Evolutionary conservation across 2,797 vertebrate genomes (phyloP).

Genomic region (Tamandua tetradactyla): DNA sequence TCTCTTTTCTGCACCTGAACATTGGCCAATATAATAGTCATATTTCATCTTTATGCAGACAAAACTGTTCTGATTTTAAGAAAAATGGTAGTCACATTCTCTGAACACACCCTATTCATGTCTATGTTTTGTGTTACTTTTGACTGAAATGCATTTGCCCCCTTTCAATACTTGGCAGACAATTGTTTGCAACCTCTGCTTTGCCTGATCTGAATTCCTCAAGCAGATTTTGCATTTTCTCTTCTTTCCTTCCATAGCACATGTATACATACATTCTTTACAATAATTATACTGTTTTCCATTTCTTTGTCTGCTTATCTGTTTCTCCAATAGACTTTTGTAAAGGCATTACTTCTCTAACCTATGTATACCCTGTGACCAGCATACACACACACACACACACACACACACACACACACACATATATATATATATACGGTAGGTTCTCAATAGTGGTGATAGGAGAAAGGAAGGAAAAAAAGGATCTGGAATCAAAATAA

Average conservation of each 20-base stretch:
- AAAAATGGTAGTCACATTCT: neutral
- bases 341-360: neutral
- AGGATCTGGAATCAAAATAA: neutral
- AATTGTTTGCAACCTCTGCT: neutral
- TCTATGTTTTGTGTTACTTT: neutral
- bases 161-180: neutral
- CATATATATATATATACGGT: no score
- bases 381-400: neutral
- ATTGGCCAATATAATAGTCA: neutral
- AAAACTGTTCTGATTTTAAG: conserved; percentile 2
- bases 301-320: neutral
- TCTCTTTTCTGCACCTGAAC: neutral
- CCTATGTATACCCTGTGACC: neutral
- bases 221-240: neutral
- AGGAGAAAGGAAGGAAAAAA: neutral
- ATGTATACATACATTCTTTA: neutral
- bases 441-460: neutral
- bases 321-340: neutral
- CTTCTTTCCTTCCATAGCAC: neutral
- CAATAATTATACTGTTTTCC: neutral
- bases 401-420: no score
- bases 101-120: neutral
- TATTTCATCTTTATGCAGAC: neutral
- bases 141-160: neutral
- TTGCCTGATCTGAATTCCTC: neutral